Conservation (phyloP, 2,888 invertebrate genomes). For the Lasioglossum malachurum region DNA sequence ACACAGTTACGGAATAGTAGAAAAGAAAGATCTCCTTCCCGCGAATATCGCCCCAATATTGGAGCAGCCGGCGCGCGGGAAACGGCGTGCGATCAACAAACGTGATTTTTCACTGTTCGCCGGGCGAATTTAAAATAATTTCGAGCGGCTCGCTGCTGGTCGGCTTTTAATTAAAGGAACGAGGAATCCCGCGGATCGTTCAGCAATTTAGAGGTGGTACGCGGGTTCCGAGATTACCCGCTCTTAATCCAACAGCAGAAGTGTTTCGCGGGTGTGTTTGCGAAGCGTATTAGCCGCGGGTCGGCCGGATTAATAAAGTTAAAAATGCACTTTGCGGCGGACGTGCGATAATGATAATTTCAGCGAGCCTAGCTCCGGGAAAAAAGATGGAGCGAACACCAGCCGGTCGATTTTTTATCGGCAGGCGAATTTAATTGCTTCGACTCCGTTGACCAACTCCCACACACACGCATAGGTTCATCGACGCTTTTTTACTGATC, state of each 20-base stretch:
- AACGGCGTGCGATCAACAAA: neutral
- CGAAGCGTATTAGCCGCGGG: conserved; percentile 49
- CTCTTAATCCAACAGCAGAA: conserved; percentile 45
- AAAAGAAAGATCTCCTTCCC: neutral
- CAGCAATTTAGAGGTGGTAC: conserved; percentile 38
- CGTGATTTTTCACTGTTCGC: neutral
- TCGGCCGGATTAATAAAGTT: conserved; percentile 52
- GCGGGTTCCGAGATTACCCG: conserved; percentile 46
- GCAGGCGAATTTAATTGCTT: conserved; percentile 27
- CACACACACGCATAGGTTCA: neutral
- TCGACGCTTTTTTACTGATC: neutral
- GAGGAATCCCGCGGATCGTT: conserved; percentile 28
- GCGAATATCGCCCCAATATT: neutral
- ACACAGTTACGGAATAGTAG: neutral
- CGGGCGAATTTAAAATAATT: conserved; percentile 30
- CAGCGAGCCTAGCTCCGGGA: neutral
- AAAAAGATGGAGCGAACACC: neutral
- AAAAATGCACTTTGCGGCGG: conserved; percentile 52
- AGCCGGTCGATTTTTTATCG: conserved; percentile 16
- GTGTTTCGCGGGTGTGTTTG: conserved; percentile 50
- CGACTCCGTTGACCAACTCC: neutral
- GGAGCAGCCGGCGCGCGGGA: neutral
- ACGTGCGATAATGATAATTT: conserved; percentile 49
- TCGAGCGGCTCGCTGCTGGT: neutral
- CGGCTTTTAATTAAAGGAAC: conserved; percentile 40